Conservation (phyloP, 2,113 vertebrate species). For the Pterocles burchelli region DNA sequence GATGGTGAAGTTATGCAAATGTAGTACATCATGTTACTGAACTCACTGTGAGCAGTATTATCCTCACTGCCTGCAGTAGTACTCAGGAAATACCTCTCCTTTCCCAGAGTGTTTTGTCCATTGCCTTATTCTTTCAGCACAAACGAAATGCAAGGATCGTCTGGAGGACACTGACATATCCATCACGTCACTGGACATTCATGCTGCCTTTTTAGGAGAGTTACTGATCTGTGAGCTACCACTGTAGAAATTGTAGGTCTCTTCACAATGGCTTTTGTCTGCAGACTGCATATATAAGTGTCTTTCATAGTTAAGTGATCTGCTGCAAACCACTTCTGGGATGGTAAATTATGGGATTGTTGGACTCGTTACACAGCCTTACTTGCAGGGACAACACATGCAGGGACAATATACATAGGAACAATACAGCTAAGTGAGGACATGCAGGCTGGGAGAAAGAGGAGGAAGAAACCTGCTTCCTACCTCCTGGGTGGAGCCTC, state of each 20-base stretch:
- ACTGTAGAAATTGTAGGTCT: not conserved
- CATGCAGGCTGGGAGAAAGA: not conserved
- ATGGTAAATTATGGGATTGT: not conserved
- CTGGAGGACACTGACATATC: not conserved
- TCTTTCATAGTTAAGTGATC: not conserved
- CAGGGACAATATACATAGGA: not conserved
- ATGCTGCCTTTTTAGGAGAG: not conserved
- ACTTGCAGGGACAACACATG: not conserved
- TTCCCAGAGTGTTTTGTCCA: not conserved
- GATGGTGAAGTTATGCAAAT: constrained; percentile 13
- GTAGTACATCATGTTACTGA: constrained; percentile 32
- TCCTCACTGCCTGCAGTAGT: constrained; percentile 20
- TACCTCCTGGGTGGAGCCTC: not conserved
- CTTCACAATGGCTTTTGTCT: not conserved
- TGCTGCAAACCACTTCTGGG: not conserved
- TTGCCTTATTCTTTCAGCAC: not conserved
- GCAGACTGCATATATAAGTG: not conserved
- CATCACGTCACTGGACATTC: not conserved
- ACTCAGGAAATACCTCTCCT: not conserved
- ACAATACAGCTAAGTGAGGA: not conserved
- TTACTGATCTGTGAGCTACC: not conserved
- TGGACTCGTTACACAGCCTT: not conserved
- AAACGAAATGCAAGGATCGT: not conserved
- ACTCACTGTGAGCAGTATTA: constrained; percentile 40
- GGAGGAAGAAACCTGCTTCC: not conserved